Evolutionary conservation across 2,888 invertebrate species (phyloP).

Genomic region (Protophormia terraenovae): DNA sequence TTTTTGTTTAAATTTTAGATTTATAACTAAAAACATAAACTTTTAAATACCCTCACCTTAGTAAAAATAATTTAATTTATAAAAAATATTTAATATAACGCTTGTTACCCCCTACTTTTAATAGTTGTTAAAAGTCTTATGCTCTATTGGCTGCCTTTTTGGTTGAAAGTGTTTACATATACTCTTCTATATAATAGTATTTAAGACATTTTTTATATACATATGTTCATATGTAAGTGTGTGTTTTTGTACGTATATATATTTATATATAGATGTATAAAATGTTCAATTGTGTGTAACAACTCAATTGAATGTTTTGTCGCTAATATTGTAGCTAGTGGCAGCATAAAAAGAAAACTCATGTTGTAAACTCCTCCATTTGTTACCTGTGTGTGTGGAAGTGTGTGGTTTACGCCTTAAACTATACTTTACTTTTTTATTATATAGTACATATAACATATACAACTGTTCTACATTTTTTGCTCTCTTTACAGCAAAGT

Average conservation of each 20-base stretch:
- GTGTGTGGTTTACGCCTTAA: slow-evolving; percentile 61
- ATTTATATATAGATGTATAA: background rate
- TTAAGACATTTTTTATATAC: background rate
- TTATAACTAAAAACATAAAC: background rate
- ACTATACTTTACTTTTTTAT: slow-evolving; percentile 45
- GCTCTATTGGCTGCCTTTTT: slow-evolving; percentile 48
- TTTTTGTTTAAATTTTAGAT: background rate
- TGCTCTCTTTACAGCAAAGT: slow-evolving; percentile 51
- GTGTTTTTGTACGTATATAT: background rate
- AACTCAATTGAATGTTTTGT: slow-evolving; percentile 67
- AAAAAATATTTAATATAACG: background rate
- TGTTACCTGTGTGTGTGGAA: slow-evolving; percentile 30
- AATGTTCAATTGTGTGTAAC: slow-evolving; percentile 63
- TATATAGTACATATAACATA: background rate
- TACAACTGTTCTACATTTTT: background rate
- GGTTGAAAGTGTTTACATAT: background rate
- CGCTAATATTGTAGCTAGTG: slow-evolving; percentile 62
- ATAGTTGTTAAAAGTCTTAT: slow-evolving; percentile 39
- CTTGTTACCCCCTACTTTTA: slow-evolving; percentile 47
- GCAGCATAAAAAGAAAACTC: slow-evolving; percentile 45
- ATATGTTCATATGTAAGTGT: background rate
- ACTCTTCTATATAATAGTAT: background rate
- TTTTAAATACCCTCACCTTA: too few species aligned
- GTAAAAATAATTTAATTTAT: too few species aligned
- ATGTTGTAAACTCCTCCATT: slow-evolving; percentile 40